phyloP scores from a whole-genome alignment of 2,888 invertebrate species.

The Drosophila parthenogenetica region DNA sequence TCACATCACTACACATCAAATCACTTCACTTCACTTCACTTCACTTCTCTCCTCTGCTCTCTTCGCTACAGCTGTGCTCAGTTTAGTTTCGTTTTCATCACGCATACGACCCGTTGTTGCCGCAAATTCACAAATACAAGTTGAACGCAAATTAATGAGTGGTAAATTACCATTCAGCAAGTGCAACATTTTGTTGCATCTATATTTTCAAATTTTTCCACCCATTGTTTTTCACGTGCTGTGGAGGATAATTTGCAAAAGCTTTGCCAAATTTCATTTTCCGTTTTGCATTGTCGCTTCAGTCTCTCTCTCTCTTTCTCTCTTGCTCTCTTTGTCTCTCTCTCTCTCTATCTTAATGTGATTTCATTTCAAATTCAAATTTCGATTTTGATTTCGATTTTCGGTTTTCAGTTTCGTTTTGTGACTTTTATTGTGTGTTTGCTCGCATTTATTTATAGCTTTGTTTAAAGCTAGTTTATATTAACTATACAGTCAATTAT shows the following conservation, averaged over 20 bases:
- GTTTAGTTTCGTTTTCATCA: slow-evolving; percentile 2
- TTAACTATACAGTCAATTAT: slow-evolving; percentile 3
- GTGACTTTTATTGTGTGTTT: background rate
- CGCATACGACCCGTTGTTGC: slow-evolving; percentile 27
- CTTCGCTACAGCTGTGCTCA: background rate
- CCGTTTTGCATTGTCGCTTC: slow-evolving; percentile 9
- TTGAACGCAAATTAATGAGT: slow-evolving; percentile 30
- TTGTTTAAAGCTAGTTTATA: background rate
- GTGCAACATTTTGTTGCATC: slow-evolving; percentile 19
- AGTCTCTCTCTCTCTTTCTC: background rate
- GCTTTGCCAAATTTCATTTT: slow-evolving; percentile 22
- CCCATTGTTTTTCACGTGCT: slow-evolving; percentile 4
- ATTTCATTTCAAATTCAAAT: slow-evolving; percentile 18
- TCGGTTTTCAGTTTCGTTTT: background rate
- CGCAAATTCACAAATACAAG: slow-evolving; percentile 12
- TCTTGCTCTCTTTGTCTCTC: no score
- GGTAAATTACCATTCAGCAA: slow-evolving; percentile 6
- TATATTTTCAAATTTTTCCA: background rate
- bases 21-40: no score
- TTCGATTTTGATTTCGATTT: slow-evolving; percentile 6
- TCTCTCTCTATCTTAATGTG: slow-evolving; percentile 1
- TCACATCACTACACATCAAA: background rate
- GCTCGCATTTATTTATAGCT: slow-evolving; percentile 7
- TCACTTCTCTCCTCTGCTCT: no score
- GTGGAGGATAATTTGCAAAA: background rate